phyloP scores from a whole-genome alignment of 2,888 invertebrate genomes.

The Protophormia terraenovae region DNA sequence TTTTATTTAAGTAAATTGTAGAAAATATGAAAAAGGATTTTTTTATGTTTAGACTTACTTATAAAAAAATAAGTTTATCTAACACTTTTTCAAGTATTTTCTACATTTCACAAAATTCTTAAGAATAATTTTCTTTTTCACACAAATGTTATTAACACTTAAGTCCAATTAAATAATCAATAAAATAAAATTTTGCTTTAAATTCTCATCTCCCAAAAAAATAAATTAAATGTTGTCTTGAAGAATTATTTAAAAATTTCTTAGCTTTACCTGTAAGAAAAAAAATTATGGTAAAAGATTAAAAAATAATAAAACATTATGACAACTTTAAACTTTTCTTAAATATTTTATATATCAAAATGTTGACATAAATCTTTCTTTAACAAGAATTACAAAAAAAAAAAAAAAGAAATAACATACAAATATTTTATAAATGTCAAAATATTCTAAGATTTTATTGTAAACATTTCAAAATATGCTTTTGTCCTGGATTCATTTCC shows the following conservation, averaged over 20 bases:
- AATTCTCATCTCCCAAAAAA: too few species aligned
- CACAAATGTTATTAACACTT: too few species aligned
- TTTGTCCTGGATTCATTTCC: constrained; percentile 11
- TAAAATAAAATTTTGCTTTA: too few species aligned
- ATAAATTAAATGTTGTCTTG: too few species aligned
- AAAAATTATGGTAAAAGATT: not conserved
- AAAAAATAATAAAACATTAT: not conserved
- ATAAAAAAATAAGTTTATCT: constrained; percentile 48
- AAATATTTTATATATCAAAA: constrained; percentile 8
- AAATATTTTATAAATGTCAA: constrained; percentile 39
- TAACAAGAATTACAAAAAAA: not conserved
- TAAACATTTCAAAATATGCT: constrained; percentile 49
- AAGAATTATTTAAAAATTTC: too few species aligned
- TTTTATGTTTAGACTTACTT: constrained; percentile 46
- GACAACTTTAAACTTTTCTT: not conserved
- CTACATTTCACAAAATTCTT: constrained; percentile 67
- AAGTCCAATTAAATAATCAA: too few species aligned
- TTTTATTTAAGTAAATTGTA: constrained; percentile 67
- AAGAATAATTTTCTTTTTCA: not conserved
- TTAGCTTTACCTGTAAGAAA: not conserved
- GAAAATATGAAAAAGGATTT: constrained; percentile 69
- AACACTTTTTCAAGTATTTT: constrained; percentile 69
- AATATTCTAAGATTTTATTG: constrained; percentile 50
- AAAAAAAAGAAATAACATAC: not conserved
- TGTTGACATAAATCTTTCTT: constrained; percentile 25